Percentiles rank a stretch among this genome's conserved stretches.
phyloP scores from a whole-genome alignment of 2,113 vertebrate genomes.

The Pheucticus melanocephalus region DNA sequence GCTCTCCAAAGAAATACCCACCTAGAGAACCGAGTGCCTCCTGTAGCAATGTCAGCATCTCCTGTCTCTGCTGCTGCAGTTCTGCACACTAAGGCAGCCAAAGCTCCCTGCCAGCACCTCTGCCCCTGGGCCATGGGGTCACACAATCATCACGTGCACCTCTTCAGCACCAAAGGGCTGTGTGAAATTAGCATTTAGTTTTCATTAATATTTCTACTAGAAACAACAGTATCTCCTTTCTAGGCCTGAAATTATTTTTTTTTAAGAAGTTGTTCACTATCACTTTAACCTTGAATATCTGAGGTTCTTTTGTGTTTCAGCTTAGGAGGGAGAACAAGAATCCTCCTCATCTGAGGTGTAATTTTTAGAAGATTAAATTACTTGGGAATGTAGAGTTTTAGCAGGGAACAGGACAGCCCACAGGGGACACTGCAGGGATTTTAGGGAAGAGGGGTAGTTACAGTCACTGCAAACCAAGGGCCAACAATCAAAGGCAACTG shows the following conservation, averaged over 20 bases:
- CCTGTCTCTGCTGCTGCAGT: background rate
- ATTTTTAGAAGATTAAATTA: background rate
- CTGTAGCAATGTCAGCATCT: background rate
- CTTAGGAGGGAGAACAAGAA: background rate
- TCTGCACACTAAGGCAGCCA: background rate
- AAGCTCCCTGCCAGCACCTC: background rate
- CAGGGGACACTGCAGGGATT: no score
- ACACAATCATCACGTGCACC: background rate
- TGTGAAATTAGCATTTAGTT: background rate
- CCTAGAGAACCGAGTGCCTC: background rate
- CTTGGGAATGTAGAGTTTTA: background rate
- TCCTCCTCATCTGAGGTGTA: background rate
- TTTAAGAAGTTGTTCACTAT: background rate
- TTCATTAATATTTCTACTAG: background rate
- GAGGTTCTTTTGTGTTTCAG: background rate
- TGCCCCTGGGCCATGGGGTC: rapidly evolving
- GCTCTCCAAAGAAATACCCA: background rate
- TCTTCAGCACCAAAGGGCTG: background rate
- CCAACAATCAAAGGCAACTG: background rate
- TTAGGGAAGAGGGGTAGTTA: background rate
- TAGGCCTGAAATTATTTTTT: background rate
- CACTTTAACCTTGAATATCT: background rate
- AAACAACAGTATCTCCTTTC: background rate
- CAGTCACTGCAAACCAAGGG: background rate
- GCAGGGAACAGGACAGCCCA: background rate